Evolutionary conservation across 1,140 invertebrate genomes (phyloP), one percentile per base, ranked within the genome.

Genomic region (Drosophila repleta): DNA sequence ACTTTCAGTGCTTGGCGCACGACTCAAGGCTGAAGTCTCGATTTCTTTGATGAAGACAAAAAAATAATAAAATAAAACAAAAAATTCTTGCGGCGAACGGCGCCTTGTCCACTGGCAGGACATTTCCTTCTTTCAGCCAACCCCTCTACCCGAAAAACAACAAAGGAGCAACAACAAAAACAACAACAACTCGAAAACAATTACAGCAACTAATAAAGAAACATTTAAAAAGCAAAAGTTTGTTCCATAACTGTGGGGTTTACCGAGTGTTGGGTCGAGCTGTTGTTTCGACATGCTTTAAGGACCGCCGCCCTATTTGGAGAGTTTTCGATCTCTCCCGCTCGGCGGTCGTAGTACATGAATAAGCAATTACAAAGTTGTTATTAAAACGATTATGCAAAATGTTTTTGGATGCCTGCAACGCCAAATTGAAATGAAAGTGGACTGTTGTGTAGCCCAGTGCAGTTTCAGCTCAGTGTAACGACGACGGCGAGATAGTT

Each of bases 291-390:
- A 29, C 29, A 29, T 13, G 15, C 26, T 10, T 20, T 32, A 32
- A 60, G 57, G 18, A 13, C 35, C 35, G 45, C n/a, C 24, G 39
- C 21, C 35, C 17, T 17, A 20, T 52, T 51, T 7, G 61, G 11
- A 20, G 43, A 49, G 66, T 43, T 63, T 56, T 68, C 41, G 67
- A 65, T 57, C 62, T 35, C 57, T 60, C 57, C 55, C 51, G 46
- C 68, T 64, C 67, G 29, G 52, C 60, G 43, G 64, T 52, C 65
- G 76, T 83, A 88, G 76, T 88, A 88, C 83, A 88, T 88, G 83
- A 88, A 88, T 88, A 88, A 88, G 83, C 83, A 88, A 88, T 88
- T 88, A 88, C 82, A 88, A 88, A 88, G 79, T 88, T 88, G 83
- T 88, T 88, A 88, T 88, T 88, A 88, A 88, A 88, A 83, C 87